Conservation (phyloP, 2,888 invertebrate genomes). For the Dermolepida albohirtum region DNA sequence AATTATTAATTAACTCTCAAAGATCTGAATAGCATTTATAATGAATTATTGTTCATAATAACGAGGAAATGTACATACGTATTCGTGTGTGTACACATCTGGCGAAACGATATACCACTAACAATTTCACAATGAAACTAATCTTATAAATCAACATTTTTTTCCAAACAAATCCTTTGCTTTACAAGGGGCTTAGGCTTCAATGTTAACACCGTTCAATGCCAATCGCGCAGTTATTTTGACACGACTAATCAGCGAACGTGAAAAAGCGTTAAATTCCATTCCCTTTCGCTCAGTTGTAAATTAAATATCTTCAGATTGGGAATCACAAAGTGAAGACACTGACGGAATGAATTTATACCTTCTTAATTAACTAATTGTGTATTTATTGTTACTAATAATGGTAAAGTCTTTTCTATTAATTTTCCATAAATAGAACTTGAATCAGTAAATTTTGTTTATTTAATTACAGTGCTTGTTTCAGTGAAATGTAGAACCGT, state of each 20-base stretch:
- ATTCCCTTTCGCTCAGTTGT: conserved; percentile 1
- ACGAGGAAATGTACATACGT: conserved; percentile 5
- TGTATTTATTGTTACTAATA: too few relatives aligned
- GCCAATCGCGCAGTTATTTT: background rate
- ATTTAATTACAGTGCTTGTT: too few relatives aligned
- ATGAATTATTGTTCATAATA: conserved; percentile 38
- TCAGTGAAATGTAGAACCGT: too few relatives aligned
- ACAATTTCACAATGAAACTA: conserved; percentile 8
- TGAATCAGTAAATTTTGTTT: too few relatives aligned
- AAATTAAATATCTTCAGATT: conserved; percentile 5
- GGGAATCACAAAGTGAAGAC: too few relatives aligned
- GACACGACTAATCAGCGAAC: background rate
- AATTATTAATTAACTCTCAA: conserved; percentile 37
- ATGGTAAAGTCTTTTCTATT: too few relatives aligned
- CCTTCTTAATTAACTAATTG: too few relatives aligned
- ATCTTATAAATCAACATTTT: conserved; percentile 25
- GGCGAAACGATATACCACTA: background rate
- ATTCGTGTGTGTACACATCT: background rate
- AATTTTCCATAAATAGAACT: too few relatives aligned
- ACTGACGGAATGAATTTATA: too few relatives aligned
- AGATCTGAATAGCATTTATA: conserved; percentile 27
- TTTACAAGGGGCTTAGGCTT: too few relatives aligned
- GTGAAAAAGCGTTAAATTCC: conserved; percentile 13
- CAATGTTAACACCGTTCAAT: too few relatives aligned
- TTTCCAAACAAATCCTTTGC: background rate